Percentiles rank a stretch among this genome's conserved stretches.
Conservation (phyloP, 2,797 vertebrate species). For the Mus minutoides region DNA sequence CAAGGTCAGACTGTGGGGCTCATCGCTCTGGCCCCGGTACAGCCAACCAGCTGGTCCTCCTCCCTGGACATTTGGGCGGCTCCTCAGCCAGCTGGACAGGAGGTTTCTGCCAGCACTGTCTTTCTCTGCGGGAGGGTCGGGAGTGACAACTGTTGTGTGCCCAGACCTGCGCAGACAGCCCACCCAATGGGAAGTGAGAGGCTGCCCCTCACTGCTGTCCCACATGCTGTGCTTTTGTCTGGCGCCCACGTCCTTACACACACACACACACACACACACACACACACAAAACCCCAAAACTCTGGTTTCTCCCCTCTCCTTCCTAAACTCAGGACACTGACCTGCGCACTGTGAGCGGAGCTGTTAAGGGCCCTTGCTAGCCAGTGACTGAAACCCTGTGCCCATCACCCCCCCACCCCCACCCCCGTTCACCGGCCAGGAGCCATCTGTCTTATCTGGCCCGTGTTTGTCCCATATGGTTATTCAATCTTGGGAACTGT, state of each 20-base stretch:
- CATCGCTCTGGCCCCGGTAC: background rate
- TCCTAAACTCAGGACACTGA: background rate
- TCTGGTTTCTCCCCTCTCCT: background rate
- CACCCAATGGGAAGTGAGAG: background rate
- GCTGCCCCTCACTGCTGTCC: background rate
- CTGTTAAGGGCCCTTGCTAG: background rate
- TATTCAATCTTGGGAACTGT: background rate
- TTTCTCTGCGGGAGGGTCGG: background rate
- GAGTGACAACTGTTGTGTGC: background rate
- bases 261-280: no score
- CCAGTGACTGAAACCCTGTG: background rate
- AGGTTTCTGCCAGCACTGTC: background rate
- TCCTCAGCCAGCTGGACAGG: background rate
- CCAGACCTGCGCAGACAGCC: background rate
- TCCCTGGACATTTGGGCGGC: background rate
- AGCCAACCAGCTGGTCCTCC: conserved; percentile 48
- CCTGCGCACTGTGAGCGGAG: background rate
- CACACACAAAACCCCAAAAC: no score
- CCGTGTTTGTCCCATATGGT: rapidly evolving
- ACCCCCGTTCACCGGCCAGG: background rate
- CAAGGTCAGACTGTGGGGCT: background rate
- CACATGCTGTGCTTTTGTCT: background rate
- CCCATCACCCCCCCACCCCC: background rate
- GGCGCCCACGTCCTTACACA: background rate
- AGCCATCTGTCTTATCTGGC: background rate